Evolutionary conservation across 2,888 invertebrate species (phyloP), one percentile per base, ranked within the genome.

Genomic region (Tenthredo livida): DNA sequence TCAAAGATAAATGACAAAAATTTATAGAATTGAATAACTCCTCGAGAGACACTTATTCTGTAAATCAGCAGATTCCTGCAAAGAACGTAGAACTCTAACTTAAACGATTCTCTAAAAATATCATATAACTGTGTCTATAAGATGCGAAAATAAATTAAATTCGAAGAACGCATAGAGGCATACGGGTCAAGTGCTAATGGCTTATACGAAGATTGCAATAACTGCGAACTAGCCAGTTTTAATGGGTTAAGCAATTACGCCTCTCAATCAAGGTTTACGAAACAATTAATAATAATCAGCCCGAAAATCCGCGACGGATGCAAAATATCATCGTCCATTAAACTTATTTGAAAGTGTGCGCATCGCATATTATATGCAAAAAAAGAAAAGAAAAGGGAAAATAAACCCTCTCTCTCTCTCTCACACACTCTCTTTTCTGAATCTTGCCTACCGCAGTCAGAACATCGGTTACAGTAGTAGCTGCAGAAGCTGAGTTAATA

Each of bases 231-330:
- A 25, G 67, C n/a, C n/a, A n/a, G 37, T 6, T 54, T 78, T 61
- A 78, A 78, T 78, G 37, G 58, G 40, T 37, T 37, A 21, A 37
- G 9, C 58, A 78, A 78, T 67, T 67, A 67, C 78, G 78, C 58
- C 40, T 78, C 78, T 78, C 15, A 50, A 72, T 72, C 33, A 33
- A 65, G 50, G 50, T 29, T 15, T 17, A 2, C 43, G 21, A 43
- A 25, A 21, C 2, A 10, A 43, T 7, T 17, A n/a, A 72, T 40
- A 72, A 72, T 29, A 25, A 65, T 65, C 29, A 15, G 10, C 15
- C 29, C 29, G 10, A 21, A 29, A 65, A 65, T 65, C 17, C 72
- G 37, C 25, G n/a, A 40, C 0, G 33, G 15, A 7, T 25, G 65
- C 65, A 12, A 29, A 65, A 25, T 1, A 25, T 1, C 12, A 65